These are phyloP conservation scores for Hycleus cichorii DNA, from an alignment of 1,140 invertebrate species.

Conservation along the genomic window DNA sequence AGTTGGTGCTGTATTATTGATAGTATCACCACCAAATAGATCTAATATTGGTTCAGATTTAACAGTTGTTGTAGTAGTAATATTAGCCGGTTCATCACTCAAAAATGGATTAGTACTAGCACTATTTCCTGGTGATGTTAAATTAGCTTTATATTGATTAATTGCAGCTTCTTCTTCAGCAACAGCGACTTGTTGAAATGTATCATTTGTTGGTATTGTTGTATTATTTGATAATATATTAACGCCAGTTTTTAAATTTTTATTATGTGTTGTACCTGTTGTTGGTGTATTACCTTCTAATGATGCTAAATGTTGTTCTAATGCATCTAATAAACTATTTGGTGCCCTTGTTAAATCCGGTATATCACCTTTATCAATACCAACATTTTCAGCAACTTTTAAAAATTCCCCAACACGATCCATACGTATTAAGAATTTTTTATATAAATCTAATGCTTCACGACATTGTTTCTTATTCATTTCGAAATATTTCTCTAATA, in stretches of 20 bases:
- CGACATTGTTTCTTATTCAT: slow-evolving; percentile 99
- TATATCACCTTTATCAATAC: slow-evolving; percentile 98
- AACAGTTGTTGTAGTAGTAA: slow-evolving; percentile 24
- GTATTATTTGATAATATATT: slow-evolving; percentile 79
- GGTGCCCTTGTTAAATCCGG: slow-evolving; percentile 99
- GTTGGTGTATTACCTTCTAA: slow-evolving; percentile 89
- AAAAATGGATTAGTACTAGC: slow-evolving; percentile 80
- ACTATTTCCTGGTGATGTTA: slow-evolving; percentile 59
- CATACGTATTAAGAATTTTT: slow-evolving; percentile 98
- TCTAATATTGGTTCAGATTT: slow-evolving; percentile 68
- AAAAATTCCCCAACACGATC: slow-evolving; percentile 98
- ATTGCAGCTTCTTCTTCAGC: slow-evolving; percentile 92
- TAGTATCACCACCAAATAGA: slow-evolving; percentile 60
- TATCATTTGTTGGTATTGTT: slow-evolving; percentile 76
- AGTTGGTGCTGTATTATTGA: slow-evolving; percentile 25
- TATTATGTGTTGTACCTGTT: slow-evolving; percentile 67
- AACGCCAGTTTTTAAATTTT: slow-evolving; percentile 83
- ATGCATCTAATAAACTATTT: slow-evolving; percentile 92
- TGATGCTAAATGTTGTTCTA: slow-evolving; percentile 92
- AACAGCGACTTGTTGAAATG: slow-evolving; percentile 75
- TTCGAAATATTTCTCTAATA: slow-evolving; percentile 98
- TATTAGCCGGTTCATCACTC: slow-evolving; percentile 43
- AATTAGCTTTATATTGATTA: slow-evolving; percentile 88
- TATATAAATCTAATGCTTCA: slow-evolving; percentile 97
- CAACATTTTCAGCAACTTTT: slow-evolving; percentile 94